Evolutionary conservation across 2,888 invertebrate species (phyloP).

Genomic region (Spodoptera littoralis): DNA sequence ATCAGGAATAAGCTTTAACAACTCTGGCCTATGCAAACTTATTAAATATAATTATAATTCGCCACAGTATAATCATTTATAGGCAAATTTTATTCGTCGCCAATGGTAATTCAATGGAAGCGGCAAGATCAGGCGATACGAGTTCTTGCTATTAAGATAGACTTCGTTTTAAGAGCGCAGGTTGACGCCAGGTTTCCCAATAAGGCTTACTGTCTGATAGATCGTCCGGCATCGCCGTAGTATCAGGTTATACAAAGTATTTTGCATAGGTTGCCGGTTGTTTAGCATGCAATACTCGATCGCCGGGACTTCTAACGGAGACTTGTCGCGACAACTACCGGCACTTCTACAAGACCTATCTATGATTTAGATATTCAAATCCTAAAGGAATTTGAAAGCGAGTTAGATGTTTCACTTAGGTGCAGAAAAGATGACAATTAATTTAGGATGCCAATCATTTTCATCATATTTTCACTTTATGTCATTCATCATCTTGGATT

Average conservation of each 20-base stretch:
- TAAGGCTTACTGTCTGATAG: conserved; percentile 72
- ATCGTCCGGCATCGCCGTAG: conserved; percentile 59
- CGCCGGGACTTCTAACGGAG: conserved; percentile 74
- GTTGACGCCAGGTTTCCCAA: conserved; percentile 70
- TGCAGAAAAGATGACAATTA: not conserved
- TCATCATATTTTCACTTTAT: conserved; percentile 12
- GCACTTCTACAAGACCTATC: conserved; percentile 58
- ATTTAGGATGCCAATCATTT: conserved; percentile 5
- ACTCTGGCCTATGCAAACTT: conserved; percentile 52
- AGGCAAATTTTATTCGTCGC: conserved; percentile 71
- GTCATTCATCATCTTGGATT: not conserved
- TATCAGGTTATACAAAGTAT: conserved; percentile 69
- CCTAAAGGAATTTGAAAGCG: conserved; percentile 25
- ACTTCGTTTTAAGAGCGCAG: conserved; percentile 62
- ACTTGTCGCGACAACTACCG: conserved; percentile 80
- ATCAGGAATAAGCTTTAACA: conserved; percentile 50
- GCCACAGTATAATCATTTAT: conserved; percentile 60
- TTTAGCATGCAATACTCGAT: conserved; percentile 80
- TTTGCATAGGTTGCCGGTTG: conserved; percentile 69
- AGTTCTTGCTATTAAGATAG: conserved; percentile 68
- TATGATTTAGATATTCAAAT: conserved; percentile 44
- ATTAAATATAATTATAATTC: conserved; percentile 59
- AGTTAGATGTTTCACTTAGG: conserved; percentile 23
- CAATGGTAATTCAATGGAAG: conserved; percentile 70
- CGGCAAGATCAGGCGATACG: conserved; percentile 64